phyloP scores from a whole-genome alignment of 2,888 invertebrate genomes.

The Labia minor region DNA sequence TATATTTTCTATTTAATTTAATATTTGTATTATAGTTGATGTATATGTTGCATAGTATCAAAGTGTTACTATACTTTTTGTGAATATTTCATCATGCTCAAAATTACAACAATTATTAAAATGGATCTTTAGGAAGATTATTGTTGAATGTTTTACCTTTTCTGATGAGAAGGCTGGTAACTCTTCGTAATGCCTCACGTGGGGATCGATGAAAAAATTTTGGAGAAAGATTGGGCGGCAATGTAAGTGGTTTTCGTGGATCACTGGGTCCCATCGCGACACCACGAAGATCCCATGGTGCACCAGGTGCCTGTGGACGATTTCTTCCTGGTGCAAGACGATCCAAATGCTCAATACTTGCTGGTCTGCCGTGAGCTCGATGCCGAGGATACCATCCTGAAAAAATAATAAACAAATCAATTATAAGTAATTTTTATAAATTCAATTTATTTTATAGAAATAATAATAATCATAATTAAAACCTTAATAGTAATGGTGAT shows the following conservation, averaged over 20 bases:
- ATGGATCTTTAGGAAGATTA: too few species aligned
- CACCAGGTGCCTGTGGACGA: constrained; percentile 28
- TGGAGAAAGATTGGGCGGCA: constrained; percentile 78
- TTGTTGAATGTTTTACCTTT: constrained; percentile 63
- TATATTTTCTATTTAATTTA: too few species aligned
- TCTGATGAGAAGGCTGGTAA: constrained; percentile 77
- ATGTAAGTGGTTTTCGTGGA: constrained; percentile 67
- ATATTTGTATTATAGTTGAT: too few species aligned
- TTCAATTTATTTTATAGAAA: too few species aligned
- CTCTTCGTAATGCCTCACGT: constrained; percentile 72
- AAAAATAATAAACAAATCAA: too few species aligned
- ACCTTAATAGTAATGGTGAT: too few species aligned
- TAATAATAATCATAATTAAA: too few species aligned
- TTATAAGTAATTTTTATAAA: too few species aligned
- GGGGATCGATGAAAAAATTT: constrained; percentile 84
- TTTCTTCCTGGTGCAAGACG: constrained; percentile 49
- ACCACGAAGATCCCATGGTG: constrained; percentile 31
- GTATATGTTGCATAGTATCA: too few species aligned
- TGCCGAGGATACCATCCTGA: constrained; percentile 47
- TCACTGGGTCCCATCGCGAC: constrained; percentile 32
- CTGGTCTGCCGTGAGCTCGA: constrained; percentile 48
- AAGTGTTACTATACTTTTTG: too few species aligned
- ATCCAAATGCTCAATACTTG: constrained; percentile 76
- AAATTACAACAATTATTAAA: too few species aligned
- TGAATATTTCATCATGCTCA: too few species aligned